phyloP scores from a whole-genome alignment of 2,113 vertebrate genomes.

The Rhynchopsitta pachyrhyncha region DNA sequence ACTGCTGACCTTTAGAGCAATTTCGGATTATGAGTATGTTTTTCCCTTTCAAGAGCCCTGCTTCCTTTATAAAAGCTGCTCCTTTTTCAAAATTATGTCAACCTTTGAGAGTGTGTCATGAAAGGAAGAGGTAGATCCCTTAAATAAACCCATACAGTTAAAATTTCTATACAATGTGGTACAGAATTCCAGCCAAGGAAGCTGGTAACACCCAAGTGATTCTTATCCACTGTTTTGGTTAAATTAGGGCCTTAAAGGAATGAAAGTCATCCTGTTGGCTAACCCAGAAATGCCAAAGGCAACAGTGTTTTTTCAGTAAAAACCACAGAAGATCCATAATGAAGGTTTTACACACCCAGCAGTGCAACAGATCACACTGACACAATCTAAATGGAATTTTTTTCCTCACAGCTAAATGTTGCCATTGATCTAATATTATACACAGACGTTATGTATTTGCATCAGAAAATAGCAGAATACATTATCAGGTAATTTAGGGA shows the following conservation, averaged over 20 bases:
- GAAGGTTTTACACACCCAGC: background rate
- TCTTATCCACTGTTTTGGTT: background rate
- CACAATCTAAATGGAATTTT: background rate
- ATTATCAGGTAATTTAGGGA: background rate
- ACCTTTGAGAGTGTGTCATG: background rate
- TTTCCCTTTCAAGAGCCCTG: background rate
- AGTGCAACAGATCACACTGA: background rate
- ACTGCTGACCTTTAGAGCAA: background rate
- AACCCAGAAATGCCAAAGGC: background rate
- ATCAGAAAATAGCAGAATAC: background rate
- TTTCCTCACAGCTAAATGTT: background rate
- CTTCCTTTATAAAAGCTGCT: background rate
- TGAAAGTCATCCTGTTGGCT: background rate
- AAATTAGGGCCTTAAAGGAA: background rate
- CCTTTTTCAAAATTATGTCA: background rate
- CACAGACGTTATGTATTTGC: background rate
- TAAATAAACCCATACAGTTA: background rate
- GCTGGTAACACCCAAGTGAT: background rate
- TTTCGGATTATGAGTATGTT: background rate
- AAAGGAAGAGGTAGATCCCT: background rate
- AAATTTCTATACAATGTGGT: background rate
- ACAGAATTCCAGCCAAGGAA: background rate
- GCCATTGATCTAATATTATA: background rate
- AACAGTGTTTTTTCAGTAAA: background rate
- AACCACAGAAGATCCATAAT: background rate